phyloP scores from a whole-genome alignment of 2,888 invertebrate species.

The Norana najaformis region DNA sequence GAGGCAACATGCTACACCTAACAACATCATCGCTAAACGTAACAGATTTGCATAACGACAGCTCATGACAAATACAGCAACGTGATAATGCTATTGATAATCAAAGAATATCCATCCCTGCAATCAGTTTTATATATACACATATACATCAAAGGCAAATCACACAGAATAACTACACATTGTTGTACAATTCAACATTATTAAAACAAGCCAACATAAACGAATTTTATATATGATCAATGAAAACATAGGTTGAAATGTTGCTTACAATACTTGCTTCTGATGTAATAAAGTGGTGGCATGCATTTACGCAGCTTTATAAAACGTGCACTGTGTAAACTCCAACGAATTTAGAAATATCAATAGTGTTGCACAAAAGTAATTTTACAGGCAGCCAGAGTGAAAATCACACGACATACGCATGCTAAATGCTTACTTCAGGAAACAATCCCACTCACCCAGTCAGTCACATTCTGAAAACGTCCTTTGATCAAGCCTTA shows the following conservation, averaged over 20 bases:
- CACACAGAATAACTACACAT: neutral
- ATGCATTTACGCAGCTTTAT: neutral
- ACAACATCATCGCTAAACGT: neutral
- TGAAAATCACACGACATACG: neutral
- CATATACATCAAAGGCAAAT: neutral
- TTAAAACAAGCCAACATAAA: neutral
- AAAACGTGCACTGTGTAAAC: neutral
- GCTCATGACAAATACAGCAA: neutral
- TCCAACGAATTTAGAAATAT: neutral
- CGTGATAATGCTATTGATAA: neutral
- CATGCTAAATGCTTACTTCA: too few species aligned
- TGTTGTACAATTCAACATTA: neutral
- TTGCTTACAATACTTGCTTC: neutral
- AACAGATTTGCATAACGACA: neutral
- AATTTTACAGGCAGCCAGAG: neutral
- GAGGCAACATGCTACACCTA: neutral
- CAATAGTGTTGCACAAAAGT: too few species aligned
- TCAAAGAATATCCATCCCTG: too few species aligned
- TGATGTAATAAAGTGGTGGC: neutral
- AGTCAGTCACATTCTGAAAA: neutral
- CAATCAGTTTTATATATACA: neutral
- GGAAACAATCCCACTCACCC: neutral
- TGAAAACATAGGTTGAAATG: neutral
- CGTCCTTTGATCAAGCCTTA: neutral
- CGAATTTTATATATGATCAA: too few species aligned